Conservation (phyloP, 1,140 invertebrate species). For the Monochamus saltuarius region DNA sequence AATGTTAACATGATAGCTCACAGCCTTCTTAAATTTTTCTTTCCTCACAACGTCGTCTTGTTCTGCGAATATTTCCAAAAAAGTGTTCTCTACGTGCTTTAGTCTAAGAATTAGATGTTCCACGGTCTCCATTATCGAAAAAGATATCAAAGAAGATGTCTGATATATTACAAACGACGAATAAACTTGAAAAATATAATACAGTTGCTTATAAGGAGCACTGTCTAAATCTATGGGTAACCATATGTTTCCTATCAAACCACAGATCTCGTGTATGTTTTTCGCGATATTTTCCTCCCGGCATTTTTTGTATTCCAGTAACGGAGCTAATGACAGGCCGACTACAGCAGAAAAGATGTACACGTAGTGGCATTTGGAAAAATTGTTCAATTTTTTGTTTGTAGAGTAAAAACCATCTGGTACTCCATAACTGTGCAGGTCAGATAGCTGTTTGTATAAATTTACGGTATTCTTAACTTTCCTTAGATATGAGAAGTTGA, state of each 20-base stretch:
- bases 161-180: conserved; percentile 4
- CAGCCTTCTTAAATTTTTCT: conserved; percentile 4
- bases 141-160: conserved; percentile 7
- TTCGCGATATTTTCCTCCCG: conserved; percentile 7
- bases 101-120: conserved; percentile 15
- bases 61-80: neutral
- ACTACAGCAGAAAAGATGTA: neutral
- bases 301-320: conserved; percentile 1
- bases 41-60: neutral
- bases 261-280: conserved; percentile 9
- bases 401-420: conserved; percentile 1
- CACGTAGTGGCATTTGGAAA: conserved; percentile 5
- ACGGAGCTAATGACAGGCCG: neutral
- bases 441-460: conserved; percentile 13
- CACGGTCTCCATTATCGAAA: conserved; percentile 7
- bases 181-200: conserved; percentile 12
- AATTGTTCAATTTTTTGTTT: conserved; percentile 10
- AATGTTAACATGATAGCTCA: conserved; percentile 1
- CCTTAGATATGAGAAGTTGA: neutral
- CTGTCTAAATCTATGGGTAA: conserved; percentile 12
- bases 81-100: conserved; percentile 9
- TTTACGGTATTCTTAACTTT: conserved; percentile 6
- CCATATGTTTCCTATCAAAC: conserved; percentile 5
- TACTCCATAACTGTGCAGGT: conserved; percentile 9
- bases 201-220: conserved; percentile 3